Evolutionary conservation across 1,140 invertebrate genomes (phyloP), one percentile per base, ranked within the genome.

Genomic region (Andricus grossulariae): DNA sequence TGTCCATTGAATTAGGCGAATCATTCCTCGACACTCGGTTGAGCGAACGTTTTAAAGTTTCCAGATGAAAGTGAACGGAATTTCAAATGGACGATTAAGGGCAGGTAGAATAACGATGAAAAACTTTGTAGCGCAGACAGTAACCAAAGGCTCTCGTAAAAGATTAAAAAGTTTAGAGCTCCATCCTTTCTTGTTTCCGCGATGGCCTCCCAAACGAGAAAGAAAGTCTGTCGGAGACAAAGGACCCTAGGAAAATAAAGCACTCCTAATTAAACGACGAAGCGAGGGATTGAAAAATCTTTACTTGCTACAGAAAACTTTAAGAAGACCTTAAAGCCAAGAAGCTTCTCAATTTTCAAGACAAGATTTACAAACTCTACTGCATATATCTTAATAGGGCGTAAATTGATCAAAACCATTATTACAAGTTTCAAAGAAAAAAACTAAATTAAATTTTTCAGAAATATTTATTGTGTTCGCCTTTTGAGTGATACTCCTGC

Each of bases 231-330:
- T 75, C 73, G 82, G 54, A 85, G 81, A 87, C 83, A 88, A 88
- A 88, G 83, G 82, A 49, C 71, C 80, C 77, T 72, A 84, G 80
- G 73, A 80, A 84, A 87, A 88, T 88, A 89, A 89, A 88, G 85
- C 81, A 78, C 80, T 86, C 84, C 83, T 91, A 90, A 91, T 91
- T 91, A 89, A 89, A 89, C 83, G 85, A 84, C 81, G 76, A 83
- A 76, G 70, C 13, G 75, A 76, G 72, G 57, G 32, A 16, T 13
- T 52, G 8, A 73, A 81, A 77, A 55, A 79, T 80, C 76, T 57
- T 19, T 57, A 52, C 54, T 32, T 73, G 72, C 73, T 25, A 74
- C 54, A 39, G 32, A 4, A 72, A 57, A 57, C 54, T 66, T 66
- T 39, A 66, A 39, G 13, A 66, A 66, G 60, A 66, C 60, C 60